Percentiles rank a stretch among this genome's conserved stretches.
Conservation (phyloP, 1,140 invertebrate genomes). For the Drosophila ananassae region DNA sequence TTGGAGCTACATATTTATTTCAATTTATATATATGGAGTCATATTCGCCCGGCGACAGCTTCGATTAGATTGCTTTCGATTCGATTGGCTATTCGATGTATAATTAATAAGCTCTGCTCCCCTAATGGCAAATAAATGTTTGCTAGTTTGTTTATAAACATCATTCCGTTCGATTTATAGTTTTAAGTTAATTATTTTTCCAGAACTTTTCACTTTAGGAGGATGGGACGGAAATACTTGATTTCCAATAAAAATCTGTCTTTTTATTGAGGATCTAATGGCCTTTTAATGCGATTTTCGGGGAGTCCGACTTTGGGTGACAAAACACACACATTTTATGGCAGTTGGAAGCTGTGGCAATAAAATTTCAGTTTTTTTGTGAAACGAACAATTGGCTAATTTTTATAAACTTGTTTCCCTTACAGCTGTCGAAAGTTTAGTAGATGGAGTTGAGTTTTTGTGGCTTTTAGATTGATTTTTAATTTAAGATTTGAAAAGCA, state of each 20-base stretch:
- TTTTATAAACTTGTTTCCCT: too few relatives aligned
- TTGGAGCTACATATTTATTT: conserved; percentile 1
- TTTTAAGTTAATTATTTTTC: background rate
- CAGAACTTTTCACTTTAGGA: too few relatives aligned
- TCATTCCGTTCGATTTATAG: conserved; percentile 19
- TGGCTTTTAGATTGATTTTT: too few relatives aligned
- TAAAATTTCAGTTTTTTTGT: too few relatives aligned
- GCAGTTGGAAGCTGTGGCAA: background rate
- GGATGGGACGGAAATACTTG: background rate
- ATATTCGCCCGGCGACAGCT: conserved; percentile 10
- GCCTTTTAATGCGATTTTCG: background rate
- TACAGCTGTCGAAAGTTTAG: too few relatives aligned
- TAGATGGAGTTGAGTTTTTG: too few relatives aligned
- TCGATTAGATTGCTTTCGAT: background rate
- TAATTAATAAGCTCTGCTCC: conserved; percentile 24
- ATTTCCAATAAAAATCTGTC: background rate
- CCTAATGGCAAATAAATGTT: conserved; percentile 40
- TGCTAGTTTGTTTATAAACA: conserved; percentile 13
- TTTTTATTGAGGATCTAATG: background rate
- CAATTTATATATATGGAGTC: background rate
- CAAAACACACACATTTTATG: background rate
- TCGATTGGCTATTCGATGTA: conserved; percentile 2
- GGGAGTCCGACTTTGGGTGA: background rate
- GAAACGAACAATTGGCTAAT: too few relatives aligned
- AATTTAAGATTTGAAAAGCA: too few relatives aligned